Percentiles rank a stretch among this genome's conserved stretches.
These are phyloP conservation scores for Numida meleagris DNA, from an alignment of 2,113 vertebrate genomes.

Conservation along the genomic window DNA sequence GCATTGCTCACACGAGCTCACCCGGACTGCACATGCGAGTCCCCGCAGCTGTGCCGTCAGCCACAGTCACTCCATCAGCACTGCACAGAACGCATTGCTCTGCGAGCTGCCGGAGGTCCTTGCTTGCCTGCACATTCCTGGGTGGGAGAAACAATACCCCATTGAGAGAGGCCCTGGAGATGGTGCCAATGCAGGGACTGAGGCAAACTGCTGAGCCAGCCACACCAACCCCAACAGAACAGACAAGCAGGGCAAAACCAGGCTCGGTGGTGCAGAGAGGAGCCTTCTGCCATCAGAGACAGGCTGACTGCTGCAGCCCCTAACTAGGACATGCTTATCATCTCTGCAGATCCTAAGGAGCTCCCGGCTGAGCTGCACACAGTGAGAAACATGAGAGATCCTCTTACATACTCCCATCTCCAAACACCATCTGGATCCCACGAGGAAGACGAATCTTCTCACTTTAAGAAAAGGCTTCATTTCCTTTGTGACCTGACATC, in stretches of 20 bases:
- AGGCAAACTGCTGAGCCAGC: background rate
- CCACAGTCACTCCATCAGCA: background rate
- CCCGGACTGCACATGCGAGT: fast-evolving
- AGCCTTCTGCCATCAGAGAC: background rate
- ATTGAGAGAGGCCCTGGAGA: background rate
- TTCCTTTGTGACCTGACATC: background rate
- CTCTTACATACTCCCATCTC: background rate
- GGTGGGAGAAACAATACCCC: background rate
- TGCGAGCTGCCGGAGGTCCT: background rate
- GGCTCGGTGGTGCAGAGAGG: background rate
- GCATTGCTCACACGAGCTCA: fast-evolving
- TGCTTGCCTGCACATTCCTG: slow-evolving; percentile 14
- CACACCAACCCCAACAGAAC: background rate
- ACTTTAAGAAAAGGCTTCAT: background rate
- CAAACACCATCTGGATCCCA: background rate
- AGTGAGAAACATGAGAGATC: background rate
- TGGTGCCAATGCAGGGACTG: background rate
- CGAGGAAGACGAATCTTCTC: background rate
- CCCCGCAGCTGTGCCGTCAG: background rate
- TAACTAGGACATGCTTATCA: background rate
- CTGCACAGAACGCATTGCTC: background rate
- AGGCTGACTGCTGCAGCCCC: background rate
- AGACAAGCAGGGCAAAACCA: background rate
- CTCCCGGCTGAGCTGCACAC: background rate
- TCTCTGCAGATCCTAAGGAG: background rate